Conservation (phyloP, 2,888 invertebrate species). For the Trachelus stipa region DNA sequence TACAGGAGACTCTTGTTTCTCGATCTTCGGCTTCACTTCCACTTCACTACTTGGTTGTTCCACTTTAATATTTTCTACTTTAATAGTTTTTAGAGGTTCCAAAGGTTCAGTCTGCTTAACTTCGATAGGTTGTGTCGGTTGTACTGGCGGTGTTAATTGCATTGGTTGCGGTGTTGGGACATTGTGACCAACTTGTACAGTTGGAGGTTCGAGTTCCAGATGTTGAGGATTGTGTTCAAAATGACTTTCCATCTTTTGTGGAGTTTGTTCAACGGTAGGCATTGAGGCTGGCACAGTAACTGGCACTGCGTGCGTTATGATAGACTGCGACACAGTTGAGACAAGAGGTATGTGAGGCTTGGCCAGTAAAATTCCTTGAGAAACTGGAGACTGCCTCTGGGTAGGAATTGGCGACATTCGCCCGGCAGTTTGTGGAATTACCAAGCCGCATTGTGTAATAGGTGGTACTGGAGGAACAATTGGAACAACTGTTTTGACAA, state of each 20-base stretch:
- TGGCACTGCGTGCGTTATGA: constrained; percentile 40
- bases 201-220: neutral
- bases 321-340: constrained; percentile 48
- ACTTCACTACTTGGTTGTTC: constrained; percentile 8
- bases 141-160: constrained; percentile 43
- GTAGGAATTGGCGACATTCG: constrained; percentile 25
- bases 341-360: constrained; percentile 49
- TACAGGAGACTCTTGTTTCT: neutral
- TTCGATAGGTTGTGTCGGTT: constrained; percentile 34
- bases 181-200: constrained; percentile 20
- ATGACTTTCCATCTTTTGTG: neutral
- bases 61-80: constrained; percentile 50
- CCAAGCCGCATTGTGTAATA: constrained; percentile 29
- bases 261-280: neutral
- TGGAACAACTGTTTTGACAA: constrained; percentile 57
- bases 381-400: constrained; percentile 35
- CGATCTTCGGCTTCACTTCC: constrained; percentile 16
- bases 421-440: constrained; percentile 28
- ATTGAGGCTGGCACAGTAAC: neutral
- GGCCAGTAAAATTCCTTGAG: constrained; percentile 41
- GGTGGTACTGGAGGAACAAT: constrained; percentile 34
- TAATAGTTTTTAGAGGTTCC: constrained; percentile 26
- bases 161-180: constrained; percentile 42
- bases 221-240: neutral
- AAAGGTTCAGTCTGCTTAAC: constrained; percentile 34